Base-by-base conservation (phyloP, 2,113 vertebrate species). In the Cyanoderma ruficeps region DNA sequence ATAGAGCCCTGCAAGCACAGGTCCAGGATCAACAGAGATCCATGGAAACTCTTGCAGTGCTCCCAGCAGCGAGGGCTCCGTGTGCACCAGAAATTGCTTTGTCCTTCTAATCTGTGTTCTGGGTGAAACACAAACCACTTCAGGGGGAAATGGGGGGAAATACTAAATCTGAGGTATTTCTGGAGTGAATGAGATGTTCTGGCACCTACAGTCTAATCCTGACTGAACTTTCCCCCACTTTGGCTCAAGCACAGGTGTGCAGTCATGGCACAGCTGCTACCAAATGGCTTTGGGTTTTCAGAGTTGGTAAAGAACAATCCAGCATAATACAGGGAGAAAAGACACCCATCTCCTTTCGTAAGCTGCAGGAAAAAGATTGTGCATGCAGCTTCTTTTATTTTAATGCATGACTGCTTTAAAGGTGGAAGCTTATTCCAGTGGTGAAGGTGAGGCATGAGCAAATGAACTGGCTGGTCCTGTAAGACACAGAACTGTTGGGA, bases 1-100 rank as follows among this genome's bases (percentile, higher is more conserved):
- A 95, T 98, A 97, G 87, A 97, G 84, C 89, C 83, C 90, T 96
- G 86, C 80, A 97, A 96, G 72, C 0, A 13, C 71, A 55, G 53
- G 18, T 98, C 98, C 98, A 98, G 97, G 91, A 98, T 98, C 98
- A 98, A 98, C 98, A 98, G 91, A 96, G 93, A 82, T 94, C 96
- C 92, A 79, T 98, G 97, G 98, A 98, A 98, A 98, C 90, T 96
- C 92, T 83, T 97, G 96, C 93, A 95, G 27, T 81, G 82, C 20
- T 41, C 87, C 55, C 93, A 94, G 96, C 90, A 96, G 71, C 2
- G 9, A 92, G 86, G 92, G 92, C 70, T 93, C 56, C 15, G 30
- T 75, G 68, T 11, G 41, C 91, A 94, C 67, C 91, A 94, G 87
- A 94, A 91, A 65, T 42, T 22, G 56, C 76, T 96, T 97, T 97